Percentiles rank a stretch among this genome's conserved stretches.
phyloP scores from a whole-genome alignment of 1,140 invertebrate species.

The Artemia franciscana region DNA sequence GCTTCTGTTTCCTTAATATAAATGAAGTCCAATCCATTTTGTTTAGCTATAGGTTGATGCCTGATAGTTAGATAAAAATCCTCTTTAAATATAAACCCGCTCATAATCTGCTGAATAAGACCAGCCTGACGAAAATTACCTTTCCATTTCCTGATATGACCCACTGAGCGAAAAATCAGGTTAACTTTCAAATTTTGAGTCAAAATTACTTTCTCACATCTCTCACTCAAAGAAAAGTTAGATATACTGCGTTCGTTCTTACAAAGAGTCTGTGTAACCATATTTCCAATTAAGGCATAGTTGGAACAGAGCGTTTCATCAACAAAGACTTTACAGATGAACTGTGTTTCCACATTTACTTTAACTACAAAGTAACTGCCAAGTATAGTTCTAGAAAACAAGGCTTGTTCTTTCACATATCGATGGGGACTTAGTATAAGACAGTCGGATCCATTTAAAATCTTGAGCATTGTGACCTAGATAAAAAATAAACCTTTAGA shows the following conservation, averaged over 20 bases:
- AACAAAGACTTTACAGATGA: constrained; percentile 12
- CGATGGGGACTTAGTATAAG: background rate
- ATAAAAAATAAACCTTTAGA: too few species aligned
- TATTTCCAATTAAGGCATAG: constrained; percentile 8
- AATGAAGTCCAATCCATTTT: background rate
- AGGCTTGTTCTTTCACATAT: background rate
- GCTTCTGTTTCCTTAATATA: background rate
- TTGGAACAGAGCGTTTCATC: constrained; percentile 12
- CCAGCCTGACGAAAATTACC: background rate
- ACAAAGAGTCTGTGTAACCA: background rate
- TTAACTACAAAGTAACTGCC: constrained; percentile 6
- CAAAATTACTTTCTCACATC: background rate
- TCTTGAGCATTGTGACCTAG: background rate
- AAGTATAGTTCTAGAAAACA: background rate
- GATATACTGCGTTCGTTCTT: background rate
- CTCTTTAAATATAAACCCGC: background rate
- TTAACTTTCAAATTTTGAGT: constrained; percentile 2
- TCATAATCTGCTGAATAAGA: background rate
- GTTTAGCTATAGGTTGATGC: background rate
- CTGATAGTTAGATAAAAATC: background rate
- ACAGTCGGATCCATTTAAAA: background rate
- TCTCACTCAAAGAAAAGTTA: background rate
- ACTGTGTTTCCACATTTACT: constrained; percentile 8
- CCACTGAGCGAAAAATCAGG: background rate
- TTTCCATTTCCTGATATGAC: background rate